phyloP scores from a whole-genome alignment of 2,888 invertebrate genomes.

The Hyalella azteca region DNA sequence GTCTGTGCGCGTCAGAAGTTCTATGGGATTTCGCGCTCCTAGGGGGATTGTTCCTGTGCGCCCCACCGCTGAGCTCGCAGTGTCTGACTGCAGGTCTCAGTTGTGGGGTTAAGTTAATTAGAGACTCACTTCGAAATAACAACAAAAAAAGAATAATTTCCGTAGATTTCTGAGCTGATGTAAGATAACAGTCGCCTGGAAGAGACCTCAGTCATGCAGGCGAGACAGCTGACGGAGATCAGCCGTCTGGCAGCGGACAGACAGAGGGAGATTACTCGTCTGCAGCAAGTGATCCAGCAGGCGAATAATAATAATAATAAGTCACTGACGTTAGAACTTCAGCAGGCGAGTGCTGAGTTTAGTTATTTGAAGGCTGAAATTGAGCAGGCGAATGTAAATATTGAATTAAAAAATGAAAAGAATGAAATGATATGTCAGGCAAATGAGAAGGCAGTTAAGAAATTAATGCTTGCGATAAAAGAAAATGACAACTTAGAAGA shows the following conservation, averaged over 20 bases:
- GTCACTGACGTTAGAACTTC: background rate
- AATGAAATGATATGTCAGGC: too few relatives aligned
- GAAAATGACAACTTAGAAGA: too few relatives aligned
- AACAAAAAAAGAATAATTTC: too few relatives aligned
- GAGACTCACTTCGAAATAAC: too few relatives aligned
- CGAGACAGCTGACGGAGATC: background rate
- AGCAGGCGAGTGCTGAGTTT: background rate
- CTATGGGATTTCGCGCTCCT: too few relatives aligned
- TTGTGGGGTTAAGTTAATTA: too few relatives aligned
- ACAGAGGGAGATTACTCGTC: background rate
- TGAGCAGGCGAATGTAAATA: background rate
- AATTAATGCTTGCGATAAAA: too few relatives aligned
- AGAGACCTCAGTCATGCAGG: background rate
- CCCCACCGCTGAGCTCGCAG: too few relatives aligned
- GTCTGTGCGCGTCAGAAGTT: too few relatives aligned
- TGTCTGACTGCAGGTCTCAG: too few relatives aligned
- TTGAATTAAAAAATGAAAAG: background rate
- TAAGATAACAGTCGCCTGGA: conserved; percentile 1
- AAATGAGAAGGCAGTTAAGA: too few relatives aligned
- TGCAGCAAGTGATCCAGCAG: background rate
- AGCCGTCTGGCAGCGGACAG: background rate
- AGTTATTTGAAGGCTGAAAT: background rate
- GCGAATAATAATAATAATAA: background rate
- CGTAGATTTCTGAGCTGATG: background rate
- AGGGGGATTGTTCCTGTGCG: too few relatives aligned